phyloP scores from a whole-genome alignment of 2,888 invertebrate genomes.

The Cecidostiba fungosa region DNA sequence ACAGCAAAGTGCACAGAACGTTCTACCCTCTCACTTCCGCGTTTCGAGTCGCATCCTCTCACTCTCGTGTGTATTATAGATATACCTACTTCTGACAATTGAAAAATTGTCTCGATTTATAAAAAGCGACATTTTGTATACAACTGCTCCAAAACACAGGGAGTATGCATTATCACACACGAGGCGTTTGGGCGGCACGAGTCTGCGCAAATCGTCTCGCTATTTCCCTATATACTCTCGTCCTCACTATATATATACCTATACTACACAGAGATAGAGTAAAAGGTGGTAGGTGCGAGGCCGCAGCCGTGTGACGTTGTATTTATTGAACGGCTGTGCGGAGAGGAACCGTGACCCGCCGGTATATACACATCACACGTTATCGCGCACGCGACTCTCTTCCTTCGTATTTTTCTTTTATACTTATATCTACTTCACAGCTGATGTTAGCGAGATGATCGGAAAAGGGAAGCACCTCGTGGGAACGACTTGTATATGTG shows the following conservation, averaged over 20 bases:
- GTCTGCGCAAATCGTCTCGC: background rate
- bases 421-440: too few relatives aligned
- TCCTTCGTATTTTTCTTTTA: background rate
- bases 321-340: conserved; percentile 46
- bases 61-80: too few relatives aligned
- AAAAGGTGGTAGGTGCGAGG: background rate
- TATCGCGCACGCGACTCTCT: background rate
- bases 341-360: conserved; percentile 23
- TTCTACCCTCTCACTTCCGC: conserved; percentile 25
- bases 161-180: background rate
- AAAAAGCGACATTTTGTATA: too few relatives aligned
- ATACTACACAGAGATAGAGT: background rate
- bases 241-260: background rate
- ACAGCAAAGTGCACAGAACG: background rate
- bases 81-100: too few relatives aligned
- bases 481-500: too few relatives aligned
- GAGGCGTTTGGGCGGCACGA: background rate
- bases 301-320: conserved; percentile 33
- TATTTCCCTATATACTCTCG: background rate
- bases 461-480: too few relatives aligned
- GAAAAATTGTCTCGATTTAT: too few relatives aligned
- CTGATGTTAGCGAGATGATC: too few relatives aligned
- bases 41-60: background rate
- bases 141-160: too few relatives aligned
- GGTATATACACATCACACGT: background rate